phyloP scores from a whole-genome alignment of 2,113 vertebrate species.

The Nannobrachium achirus region DNA sequence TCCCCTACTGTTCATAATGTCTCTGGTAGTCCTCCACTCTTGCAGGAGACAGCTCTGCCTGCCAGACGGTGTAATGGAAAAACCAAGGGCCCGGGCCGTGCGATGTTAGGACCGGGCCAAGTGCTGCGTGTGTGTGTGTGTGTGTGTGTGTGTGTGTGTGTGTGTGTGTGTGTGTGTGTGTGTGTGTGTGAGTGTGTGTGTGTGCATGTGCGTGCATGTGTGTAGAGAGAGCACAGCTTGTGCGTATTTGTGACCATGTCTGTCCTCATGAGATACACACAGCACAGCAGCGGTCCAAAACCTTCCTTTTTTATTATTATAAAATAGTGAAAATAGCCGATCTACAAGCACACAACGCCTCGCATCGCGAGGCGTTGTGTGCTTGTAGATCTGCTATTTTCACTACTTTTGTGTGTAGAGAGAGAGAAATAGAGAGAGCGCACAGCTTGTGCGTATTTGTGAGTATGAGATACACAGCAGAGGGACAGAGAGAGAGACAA shows the following conservation, averaged over 20 bases:
- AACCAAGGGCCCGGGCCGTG: slow-evolving; percentile 57
- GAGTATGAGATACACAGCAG: too few species aligned
- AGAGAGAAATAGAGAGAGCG: too few species aligned
- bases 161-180: slow-evolving; percentile 11
- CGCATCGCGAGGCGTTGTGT: too few species aligned
- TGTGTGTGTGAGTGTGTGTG: not conserved
- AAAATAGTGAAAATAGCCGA: too few species aligned
- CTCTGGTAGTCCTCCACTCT: slow-evolving; percentile 38
- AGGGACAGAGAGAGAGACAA: too few species aligned
- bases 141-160: slow-evolving; percentile 18
- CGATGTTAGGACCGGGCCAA: slow-evolving; percentile 37
- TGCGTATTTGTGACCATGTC: slow-evolving; percentile 38
- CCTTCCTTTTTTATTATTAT: too few species aligned
- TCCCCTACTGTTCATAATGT: slow-evolving; percentile 25
- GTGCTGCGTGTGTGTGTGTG: slow-evolving; percentile 17
- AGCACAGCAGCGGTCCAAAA: too few species aligned
- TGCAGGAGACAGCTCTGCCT: slow-evolving; percentile 14
- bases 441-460: too few species aligned
- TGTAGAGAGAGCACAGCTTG: slow-evolving; percentile 17
- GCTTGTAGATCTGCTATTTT: too few species aligned
- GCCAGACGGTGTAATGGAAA: slow-evolving; percentile 63
- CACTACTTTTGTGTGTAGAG: too few species aligned
- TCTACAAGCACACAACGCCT: too few species aligned
- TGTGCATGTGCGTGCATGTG: slow-evolving; percentile 2
- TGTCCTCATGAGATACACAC: not conserved